Evolutionary conservation across 2,888 invertebrate species (phyloP), one percentile per base, ranked within the genome.

Genomic region (Nebria salina): DNA sequence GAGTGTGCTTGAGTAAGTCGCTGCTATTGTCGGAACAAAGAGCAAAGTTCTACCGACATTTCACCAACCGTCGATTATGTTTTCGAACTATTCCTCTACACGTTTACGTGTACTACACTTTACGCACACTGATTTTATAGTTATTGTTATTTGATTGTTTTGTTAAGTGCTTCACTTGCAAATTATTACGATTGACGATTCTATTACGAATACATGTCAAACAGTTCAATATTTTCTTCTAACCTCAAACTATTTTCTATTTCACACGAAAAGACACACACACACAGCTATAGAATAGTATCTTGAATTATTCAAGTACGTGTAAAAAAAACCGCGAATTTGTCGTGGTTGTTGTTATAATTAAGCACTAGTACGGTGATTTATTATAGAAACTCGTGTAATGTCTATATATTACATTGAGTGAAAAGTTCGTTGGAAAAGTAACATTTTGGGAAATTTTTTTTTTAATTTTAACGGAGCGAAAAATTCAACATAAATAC

Each of bases 1-100:
- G 54, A 54, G 54, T 54, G 54, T 54, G 8, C 54, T 54, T 54
- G 54, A 54, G 54, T 54, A 54, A 54, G 2, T 54, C 54, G 54
- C 54, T 54, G 54, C 54, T 54, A 54, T 54, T 54, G 54, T 54
- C 54, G 54, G 54, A 54, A 54, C 54, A 54, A 54, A 54, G 54
- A 54, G 54, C 54, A 54, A 54, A 54, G 54, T 54, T 54, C 11
- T 54, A 54, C 54, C 8, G 54, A 54, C 54, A 54, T 54, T 54
- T 54, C 54, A 54, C 7, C 8, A 11, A 54, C 54, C 54, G 54
- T 54, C 54, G 54, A 54, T 54, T 54, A 54, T 54, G 54, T 54
- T 54, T 54, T 54, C 54, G 13, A 54, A 54, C 54, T 54, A 54
- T 54, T 54, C 54, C 54, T 7, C 54, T 7, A 8, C 54, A 8